Evolutionary conservation across 2,888 invertebrate genomes (phyloP), one percentile per base, ranked within the genome.

Genomic region (Tholera decimalis): DNA sequence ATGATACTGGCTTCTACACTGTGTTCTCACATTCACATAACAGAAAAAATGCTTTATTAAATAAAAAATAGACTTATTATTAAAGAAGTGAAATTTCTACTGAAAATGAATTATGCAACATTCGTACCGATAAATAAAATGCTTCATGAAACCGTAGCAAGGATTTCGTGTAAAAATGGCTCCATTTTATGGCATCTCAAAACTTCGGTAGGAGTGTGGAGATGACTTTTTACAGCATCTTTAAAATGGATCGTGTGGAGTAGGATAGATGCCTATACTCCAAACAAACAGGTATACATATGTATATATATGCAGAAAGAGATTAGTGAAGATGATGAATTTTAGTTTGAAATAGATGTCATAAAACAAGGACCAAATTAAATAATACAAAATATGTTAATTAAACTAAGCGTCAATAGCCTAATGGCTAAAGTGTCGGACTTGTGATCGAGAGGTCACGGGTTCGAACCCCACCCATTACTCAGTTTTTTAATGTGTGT

Each of bases 51-150:
- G n/a, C n/a, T n/a, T n/a, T n/a, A n/a, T n/a, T n/a, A n/a, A n/a
- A n/a, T n/a, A n/a, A n/a, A n/a, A n/a, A n/a, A n/a, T n/a, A n/a
- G n/a, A n/a, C n/a, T n/a, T n/a, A n/a, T n/a, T n/a, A n/a, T n/a
- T n/a, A 11, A 5, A 33, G 30, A 33, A 33, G 13, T 33, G 3
- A 35, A 15, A 62, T 65, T 3, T 26, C 22, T 41, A 44, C 18
- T 7, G 41, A 47, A 55, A 61, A 53, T 70, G 77, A 71, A 73
- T 76, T 41, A 76, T 60, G 47, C 44, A 69, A 56, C 59, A 44
- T 76, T 44, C 28, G 51, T 47, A 8, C n/a, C 55, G 44, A 50
- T 49, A 18, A 62, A 73, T 77, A 55, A 71, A 68, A 60, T 55
- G 56, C 57, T 62, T 70, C 53, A 44, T 22, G 35, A 37, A 13